phyloP scores from a whole-genome alignment of 2,888 invertebrate species.

The Willowsia nigromaculata region DNA sequence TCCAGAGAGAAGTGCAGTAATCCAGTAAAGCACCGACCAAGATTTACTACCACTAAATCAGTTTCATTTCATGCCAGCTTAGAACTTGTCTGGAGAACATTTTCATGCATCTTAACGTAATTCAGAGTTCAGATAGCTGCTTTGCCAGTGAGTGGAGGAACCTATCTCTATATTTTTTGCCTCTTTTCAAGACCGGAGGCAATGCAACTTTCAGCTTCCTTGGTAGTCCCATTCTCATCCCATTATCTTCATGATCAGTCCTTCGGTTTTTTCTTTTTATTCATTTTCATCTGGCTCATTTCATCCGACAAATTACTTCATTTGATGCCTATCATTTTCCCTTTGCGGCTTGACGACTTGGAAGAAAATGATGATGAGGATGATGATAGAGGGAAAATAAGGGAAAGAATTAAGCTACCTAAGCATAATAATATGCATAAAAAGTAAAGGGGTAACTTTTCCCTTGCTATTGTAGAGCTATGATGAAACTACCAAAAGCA shows the following conservation, averaged over 20 bases:
- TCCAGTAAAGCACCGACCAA: background rate
- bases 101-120: slow-evolving; percentile 36
- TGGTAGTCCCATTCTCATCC: slow-evolving; percentile 45
- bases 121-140: background rate
- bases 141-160: background rate
- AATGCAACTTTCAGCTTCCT: slow-evolving; percentile 63
- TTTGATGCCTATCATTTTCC: slow-evolving; percentile 77
- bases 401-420: slow-evolving; percentile 24
- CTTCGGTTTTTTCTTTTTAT: slow-evolving; percentile 53
- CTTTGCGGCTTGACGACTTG: slow-evolving; percentile 66
- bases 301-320: slow-evolving; percentile 78
- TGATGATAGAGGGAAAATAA: background rate
- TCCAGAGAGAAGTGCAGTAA: background rate
- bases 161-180: background rate
- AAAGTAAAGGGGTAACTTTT: slow-evolving; percentile 11
- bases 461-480: too few relatives aligned
- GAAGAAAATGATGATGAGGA: slow-evolving; percentile 22
- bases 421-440: slow-evolving; percentile 13
- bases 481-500: too few relatives aligned
- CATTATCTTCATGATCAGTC: slow-evolving; percentile 32
- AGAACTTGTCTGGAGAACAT: slow-evolving; percentile 36
- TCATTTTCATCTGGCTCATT: slow-evolving; percentile 74
- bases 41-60: background rate
- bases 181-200: slow-evolving; percentile 65
- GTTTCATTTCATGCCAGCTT: slow-evolving; percentile 32